A percentile compares a stretch with the other conserved stretches of the same genome.
phyloP scores from a whole-genome alignment of 2,797 vertebrate genomes.

The Spea hammondii region DNA sequence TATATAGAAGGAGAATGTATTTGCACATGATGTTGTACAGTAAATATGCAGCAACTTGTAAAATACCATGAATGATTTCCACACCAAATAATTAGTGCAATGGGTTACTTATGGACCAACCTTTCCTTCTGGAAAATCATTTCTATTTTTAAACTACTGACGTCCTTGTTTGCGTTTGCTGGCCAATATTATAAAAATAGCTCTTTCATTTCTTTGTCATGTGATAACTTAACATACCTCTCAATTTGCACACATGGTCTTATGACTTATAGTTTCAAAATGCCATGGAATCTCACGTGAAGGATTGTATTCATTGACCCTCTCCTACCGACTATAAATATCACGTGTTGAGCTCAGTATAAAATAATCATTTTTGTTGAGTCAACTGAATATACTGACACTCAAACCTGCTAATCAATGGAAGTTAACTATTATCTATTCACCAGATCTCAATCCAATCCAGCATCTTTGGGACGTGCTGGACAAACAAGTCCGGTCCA shows the following conservation, averaged over 20 bases:
- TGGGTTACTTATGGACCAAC: conserved; percentile 31
- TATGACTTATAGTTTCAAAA: conserved; percentile 45
- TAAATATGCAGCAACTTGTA: conserved; percentile 22
- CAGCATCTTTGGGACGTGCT: too few species aligned
- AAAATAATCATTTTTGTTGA: conserved; percentile 37
- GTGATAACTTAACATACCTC: conserved; percentile 47
- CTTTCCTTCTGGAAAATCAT: conserved; percentile 42
- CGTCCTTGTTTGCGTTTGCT: conserved; percentile 47
- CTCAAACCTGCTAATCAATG: conserved; percentile 8
- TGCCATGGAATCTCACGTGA: conserved; percentile 44
- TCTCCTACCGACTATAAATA: conserved; percentile 42
- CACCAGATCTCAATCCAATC: too few species aligned
- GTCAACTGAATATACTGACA: not conserved
- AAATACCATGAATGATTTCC: conserved; percentile 15
- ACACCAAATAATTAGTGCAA: conserved; percentile 31
- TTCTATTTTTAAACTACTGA: conserved; percentile 45
- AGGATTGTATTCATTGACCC: conserved; percentile 44
- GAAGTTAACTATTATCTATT: not conserved
- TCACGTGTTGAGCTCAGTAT: conserved; percentile 29
- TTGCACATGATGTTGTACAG: conserved; percentile 7
- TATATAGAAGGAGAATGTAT: not conserved
- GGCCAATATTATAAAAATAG: conserved; percentile 37
- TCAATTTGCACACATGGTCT: conserved; percentile 51
- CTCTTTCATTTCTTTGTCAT: conserved; percentile 49
- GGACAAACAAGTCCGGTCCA: too few species aligned